phyloP scores from a whole-genome alignment of 2,113 vertebrate species.

The Halcyon senegalensis region DNA sequence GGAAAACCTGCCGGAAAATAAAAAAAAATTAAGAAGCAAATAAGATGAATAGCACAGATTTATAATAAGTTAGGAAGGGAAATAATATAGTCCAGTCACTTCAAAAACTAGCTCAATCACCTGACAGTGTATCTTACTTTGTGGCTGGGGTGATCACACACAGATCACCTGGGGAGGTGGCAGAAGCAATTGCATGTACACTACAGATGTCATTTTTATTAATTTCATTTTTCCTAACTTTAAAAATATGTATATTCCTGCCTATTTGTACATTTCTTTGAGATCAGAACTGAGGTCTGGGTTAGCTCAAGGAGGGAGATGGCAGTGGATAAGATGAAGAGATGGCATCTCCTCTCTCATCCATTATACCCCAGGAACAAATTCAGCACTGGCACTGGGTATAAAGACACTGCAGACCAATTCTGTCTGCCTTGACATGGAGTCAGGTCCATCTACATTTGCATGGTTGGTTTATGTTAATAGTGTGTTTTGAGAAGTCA shows the following conservation, averaged over 20 bases:
- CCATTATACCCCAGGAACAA: neutral
- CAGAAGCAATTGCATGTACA: neutral
- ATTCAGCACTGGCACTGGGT: neutral
- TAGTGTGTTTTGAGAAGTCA: neutral
- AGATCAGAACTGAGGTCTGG: neutral
- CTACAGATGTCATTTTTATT: neutral
- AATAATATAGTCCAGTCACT: neutral
- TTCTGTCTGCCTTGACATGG: fast-evolving
- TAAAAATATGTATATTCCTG: neutral
- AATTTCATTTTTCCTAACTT: neutral
- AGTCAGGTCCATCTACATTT: fast-evolving
- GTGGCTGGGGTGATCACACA: neutral
- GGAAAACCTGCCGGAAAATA: neutral
- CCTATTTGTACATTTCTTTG: neutral
- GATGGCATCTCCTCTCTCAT: neutral
- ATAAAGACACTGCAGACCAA: neutral
- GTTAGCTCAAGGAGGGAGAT: neutral
- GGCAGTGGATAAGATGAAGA: neutral
- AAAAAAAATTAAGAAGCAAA: neutral
- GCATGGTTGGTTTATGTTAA: neutral
- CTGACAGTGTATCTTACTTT: neutral
- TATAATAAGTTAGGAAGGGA: neutral
- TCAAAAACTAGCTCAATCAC: neutral
- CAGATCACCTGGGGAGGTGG: fast-evolving
- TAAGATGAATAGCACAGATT: neutral